A percentile compares a stretch with the other conserved stretches of the same genome.
Conservation (phyloP, 2,113 vertebrate species). For the Ifrita kowaldi region DNA sequence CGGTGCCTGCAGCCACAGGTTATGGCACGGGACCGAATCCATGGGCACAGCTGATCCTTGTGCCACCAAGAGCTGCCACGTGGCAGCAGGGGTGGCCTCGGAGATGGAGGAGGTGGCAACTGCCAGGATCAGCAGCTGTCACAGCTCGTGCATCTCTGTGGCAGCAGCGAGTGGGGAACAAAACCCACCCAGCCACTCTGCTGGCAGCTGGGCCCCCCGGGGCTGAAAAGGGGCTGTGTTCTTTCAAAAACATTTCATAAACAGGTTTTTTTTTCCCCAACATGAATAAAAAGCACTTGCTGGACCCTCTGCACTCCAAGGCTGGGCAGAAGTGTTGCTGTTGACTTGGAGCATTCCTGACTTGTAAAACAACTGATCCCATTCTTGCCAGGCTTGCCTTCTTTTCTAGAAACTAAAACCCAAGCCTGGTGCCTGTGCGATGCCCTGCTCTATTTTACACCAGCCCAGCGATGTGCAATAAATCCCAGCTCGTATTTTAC, state of each 20-base stretch:
- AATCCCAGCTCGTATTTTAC: background rate
- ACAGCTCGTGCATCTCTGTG: rapidly evolving
- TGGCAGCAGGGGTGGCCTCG: background rate
- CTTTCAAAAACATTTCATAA: slow-evolving; percentile 16
- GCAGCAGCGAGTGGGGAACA: background rate
- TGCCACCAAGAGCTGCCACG: background rate
- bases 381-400: background rate
- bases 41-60: background rate
- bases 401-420: background rate
- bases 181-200: background rate
- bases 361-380: background rate
- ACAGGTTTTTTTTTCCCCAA: background rate
- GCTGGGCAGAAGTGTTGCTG: background rate
- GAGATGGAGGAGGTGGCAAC: background rate
- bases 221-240: background rate
- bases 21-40: rapidly evolving
- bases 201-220: background rate
- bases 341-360: background rate
- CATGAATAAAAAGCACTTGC: background rate
- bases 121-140: background rate
- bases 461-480: rapidly evolving
- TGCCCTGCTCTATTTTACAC: background rate
- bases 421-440: background rate
- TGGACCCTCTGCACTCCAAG: background rate
- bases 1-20: rapidly evolving